Evolutionary conservation across 1,140 invertebrate species (phyloP).

Genomic region (Diprion similis): DNA sequence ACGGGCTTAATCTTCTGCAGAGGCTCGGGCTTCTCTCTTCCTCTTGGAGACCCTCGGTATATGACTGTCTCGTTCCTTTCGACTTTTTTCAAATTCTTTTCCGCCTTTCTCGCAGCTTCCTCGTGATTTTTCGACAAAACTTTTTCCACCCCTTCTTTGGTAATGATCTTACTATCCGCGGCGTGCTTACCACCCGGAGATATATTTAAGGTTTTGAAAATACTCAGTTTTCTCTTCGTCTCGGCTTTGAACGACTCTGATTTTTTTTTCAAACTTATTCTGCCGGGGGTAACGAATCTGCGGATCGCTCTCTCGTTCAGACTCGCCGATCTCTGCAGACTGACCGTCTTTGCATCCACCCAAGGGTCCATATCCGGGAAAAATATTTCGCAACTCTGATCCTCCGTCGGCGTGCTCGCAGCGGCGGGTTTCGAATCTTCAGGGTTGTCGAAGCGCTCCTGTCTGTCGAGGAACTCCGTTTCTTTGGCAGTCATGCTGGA

Average conservation of each 20-base stretch:
- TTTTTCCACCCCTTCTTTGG: neutral
- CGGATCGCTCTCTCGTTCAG: neutral
- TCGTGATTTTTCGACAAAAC: no score
- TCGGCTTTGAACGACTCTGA: neutral
- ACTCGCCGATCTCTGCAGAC: neutral
- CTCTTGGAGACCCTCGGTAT: conserved; percentile 44
- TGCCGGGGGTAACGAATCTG: neutral
- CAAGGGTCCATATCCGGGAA: neutral
- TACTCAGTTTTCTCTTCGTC: neutral
- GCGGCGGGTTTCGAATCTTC: conserved; percentile 10
- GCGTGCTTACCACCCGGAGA: neutral
- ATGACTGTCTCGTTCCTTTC: conserved; percentile 47
- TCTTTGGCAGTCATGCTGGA: neutral
- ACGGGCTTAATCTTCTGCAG: neutral
- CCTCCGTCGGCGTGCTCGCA: conserved; percentile 22
- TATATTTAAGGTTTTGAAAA: neutral
- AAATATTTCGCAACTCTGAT: conserved; percentile 11
- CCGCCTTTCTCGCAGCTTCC: neutral
- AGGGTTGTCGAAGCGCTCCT: neutral
- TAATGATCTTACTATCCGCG: neutral
- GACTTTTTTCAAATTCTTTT: conserved; percentile 32
- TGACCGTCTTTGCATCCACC: neutral
- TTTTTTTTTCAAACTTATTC: neutral
- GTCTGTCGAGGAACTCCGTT: conserved; percentile 8
- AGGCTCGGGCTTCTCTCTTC: neutral